These are phyloP conservation scores for Heterotis niloticus DNA, from an alignment of 2,113 vertebrate species.

Conservation along the genomic window DNA sequence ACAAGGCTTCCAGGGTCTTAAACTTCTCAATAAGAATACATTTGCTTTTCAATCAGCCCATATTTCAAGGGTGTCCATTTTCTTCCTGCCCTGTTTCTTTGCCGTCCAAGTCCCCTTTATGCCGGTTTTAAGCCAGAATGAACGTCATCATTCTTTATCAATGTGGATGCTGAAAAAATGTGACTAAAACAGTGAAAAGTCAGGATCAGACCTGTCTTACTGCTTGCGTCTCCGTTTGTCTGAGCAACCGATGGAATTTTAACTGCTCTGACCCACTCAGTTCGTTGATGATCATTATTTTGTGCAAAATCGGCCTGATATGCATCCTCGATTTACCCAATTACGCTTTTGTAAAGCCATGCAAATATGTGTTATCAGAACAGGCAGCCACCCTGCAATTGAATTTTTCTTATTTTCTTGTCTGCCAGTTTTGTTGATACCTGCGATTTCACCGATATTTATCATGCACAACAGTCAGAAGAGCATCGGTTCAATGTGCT, in stretches of 20 bases:
- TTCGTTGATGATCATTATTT: not conserved
- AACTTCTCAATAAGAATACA: too few relatives aligned
- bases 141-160: not conserved
- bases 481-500: not conserved
- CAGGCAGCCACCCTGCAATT: not conserved
- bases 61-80: too few relatives aligned
- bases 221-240: not conserved
- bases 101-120: too few relatives aligned
- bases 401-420: not conserved
- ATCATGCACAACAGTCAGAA: not conserved
- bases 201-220: not conserved
- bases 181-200: not conserved
- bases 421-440: slow-evolving; percentile 7
- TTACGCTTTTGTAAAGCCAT: slow-evolving; percentile 5
- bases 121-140: not conserved
- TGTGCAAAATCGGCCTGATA: not conserved
- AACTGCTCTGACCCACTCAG: not conserved
- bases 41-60: too few relatives aligned
- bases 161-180: not conserved
- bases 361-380: not conserved
- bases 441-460: not conserved
- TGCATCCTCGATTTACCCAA: not conserved
- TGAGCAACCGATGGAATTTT: not conserved
- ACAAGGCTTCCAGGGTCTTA: too few relatives aligned
- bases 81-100: too few relatives aligned